phyloP scores from a whole-genome alignment of 92 coral and sea anemone genomes.

The Desmophyllum pertusum region DNA sequence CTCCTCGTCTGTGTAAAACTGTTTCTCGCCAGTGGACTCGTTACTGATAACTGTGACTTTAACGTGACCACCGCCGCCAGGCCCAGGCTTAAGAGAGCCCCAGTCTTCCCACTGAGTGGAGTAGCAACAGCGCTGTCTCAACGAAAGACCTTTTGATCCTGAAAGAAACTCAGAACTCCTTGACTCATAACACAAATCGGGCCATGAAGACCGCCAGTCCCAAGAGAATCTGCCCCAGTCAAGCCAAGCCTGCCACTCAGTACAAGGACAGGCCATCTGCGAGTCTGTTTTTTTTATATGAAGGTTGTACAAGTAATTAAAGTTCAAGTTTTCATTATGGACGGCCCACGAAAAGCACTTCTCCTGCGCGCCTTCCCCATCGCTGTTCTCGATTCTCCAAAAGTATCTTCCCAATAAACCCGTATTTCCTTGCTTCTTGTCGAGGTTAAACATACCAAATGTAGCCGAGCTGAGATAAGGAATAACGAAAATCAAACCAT shows the following conservation, averaged over 20 bases:
- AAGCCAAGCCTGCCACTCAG: conserved; percentile 44
- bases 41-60: neutral
- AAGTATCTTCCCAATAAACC: conserved; percentile 20
- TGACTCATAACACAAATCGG: neutral
- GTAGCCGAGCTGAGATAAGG: conserved; percentile 32
- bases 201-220: neutral
- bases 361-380: conserved; percentile 15
- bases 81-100: conserved; percentile 48
- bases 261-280: conserved; percentile 58
- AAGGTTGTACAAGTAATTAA: neutral
- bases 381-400: conserved; percentile 35
- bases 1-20: conserved; percentile 30
- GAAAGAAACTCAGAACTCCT: neutral
- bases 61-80: conserved; percentile 41
- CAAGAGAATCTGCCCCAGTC: conserved; percentile 51
- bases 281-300: neutral
- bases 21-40: neutral
- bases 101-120: conserved; percentile 18
- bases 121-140: conserved; percentile 23
- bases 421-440: conserved; percentile 28
- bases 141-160: neutral
- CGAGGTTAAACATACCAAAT: conserved; percentile 14
- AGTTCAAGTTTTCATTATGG: neutral
- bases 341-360: conserved; percentile 31
- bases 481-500: neutral